Evolutionary conservation across 2,888 invertebrate genomes (phyloP), one percentile per base, ranked within the genome.

Genomic region (Lucinisca nassula): DNA sequence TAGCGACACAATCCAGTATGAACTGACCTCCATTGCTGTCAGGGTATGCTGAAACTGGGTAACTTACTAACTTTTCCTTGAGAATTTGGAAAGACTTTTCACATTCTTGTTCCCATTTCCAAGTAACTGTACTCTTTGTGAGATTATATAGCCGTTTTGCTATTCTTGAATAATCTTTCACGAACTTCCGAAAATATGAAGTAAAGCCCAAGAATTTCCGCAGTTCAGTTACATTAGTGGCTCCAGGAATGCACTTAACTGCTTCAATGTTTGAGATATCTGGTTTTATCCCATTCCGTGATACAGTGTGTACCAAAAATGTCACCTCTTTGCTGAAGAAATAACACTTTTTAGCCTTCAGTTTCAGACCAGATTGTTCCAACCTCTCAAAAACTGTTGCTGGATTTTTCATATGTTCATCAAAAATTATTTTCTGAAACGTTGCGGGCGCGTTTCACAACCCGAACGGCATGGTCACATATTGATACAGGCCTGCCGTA

Each of bases 1-100:
- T 90, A 3, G 92, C 92, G 73, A 92, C 91, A 21, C 88, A 90
- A 45, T 92, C 92, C 27, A 92, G 49, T 0, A 92, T 81, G 76
- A 90, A 91, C 14, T 37, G 14, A 21, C 51, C 77, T 21, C 85
- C 83, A 49, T 79, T 27, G n/a, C n/a, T n/a, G 37, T 90, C 88
- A 14, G 83, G 88, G 61, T 85, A 89, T 4, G 79, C 87, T 30
- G 90, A 67, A 4, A 89, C 78, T 51, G 85, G 88, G 27, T n/a
- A 38, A 77, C 58, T 35, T n/a, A n/a, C n/a, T n/a, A n/a, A n/a
- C n/a, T 77, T 81, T 24, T 77, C 72, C 35, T 85, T 55, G 21
- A 81, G 40, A 27, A 51, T n/a, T n/a, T n/a, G n/a, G n/a, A n/a
- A n/a, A n/a, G n/a, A n/a, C n/a, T n/a, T n/a, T n/a, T n/a, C n/a